phyloP scores from a whole-genome alignment of 2,797 vertebrate species.

The Poeciliopsis gracilis region DNA sequence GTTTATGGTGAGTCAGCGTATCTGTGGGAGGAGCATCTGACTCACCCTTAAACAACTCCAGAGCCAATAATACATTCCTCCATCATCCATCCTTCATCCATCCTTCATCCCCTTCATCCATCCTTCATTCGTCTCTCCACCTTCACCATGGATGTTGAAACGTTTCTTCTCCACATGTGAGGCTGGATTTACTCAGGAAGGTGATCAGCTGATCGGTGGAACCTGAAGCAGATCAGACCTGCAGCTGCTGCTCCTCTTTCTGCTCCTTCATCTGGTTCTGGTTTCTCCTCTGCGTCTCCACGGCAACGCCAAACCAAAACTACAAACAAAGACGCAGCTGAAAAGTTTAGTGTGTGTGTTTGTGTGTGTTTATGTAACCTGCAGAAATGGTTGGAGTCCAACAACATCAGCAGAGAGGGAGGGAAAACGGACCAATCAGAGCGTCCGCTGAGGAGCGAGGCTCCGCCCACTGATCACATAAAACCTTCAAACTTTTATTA shows the following conservation, averaged over 20 bases:
- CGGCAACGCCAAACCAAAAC: conserved; percentile 58
- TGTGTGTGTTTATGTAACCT: conserved; percentile 47
- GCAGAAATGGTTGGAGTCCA: conserved; percentile 35
- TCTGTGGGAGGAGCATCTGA: conserved; percentile 77
- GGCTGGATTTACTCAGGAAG: not conserved
- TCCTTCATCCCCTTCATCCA: conserved; percentile 50
- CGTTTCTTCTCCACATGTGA: not conserved
- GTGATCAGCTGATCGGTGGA: not conserved
- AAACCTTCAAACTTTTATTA: too few relatives aligned
- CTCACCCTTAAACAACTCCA: conserved; percentile 67
- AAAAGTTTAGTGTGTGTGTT: conserved; percentile 40
- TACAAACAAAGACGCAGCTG: conserved; percentile 50
- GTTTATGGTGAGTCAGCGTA: conserved; percentile 65
- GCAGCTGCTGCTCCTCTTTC: conserved; percentile 23
- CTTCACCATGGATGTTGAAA: not conserved
- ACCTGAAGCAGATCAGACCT: not conserved
- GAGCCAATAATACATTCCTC: conserved; percentile 68
- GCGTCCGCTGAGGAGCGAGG: not conserved
- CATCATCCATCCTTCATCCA: conserved; percentile 21
- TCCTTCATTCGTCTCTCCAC: conserved; percentile 40
- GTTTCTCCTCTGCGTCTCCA: conserved; percentile 41
- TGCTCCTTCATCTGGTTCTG: conserved; percentile 33
- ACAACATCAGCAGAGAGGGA: conserved; percentile 25
- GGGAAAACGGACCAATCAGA: conserved; percentile 29
- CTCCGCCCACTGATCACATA: too few relatives aligned